These are phyloP conservation scores for Leucosticte australis DNA, from an alignment of 2,113 vertebrate genomes.

Conservation along the genomic window DNA sequence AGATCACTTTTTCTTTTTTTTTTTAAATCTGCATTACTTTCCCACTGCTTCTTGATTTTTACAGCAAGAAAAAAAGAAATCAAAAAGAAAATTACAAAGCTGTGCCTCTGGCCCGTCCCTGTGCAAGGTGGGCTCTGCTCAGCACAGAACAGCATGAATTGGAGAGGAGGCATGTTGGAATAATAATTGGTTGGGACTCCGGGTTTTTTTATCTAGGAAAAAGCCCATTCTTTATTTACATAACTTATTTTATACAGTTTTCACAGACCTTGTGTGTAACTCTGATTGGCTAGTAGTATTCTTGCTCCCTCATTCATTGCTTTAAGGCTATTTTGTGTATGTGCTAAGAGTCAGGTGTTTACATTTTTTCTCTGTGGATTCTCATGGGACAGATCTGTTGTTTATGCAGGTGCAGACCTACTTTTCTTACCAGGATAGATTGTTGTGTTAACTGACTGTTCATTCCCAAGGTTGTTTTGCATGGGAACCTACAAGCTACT, in stretches of 20 bases:
- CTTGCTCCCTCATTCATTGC: not conserved
- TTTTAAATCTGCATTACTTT: not conserved
- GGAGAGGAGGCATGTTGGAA: not conserved
- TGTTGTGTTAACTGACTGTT: not conserved
- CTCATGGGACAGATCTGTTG: not conserved
- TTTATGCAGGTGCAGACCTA: not conserved
- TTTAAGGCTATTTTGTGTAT: not conserved
- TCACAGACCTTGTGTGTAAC: not conserved
- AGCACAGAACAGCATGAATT: not conserved
- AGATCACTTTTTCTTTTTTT: not conserved
- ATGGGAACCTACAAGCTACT: not conserved
- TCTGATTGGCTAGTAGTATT: not conserved
- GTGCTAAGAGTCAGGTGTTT: not conserved
- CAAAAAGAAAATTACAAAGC: not conserved
- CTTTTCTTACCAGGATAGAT: not conserved
- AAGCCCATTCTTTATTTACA: not conserved
- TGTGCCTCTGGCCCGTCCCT: not conserved
- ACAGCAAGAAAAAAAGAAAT: not conserved
- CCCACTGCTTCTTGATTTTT: not conserved
- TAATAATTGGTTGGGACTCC: not conserved
- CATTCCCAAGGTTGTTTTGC: not conserved
- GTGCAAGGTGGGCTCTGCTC: not conserved
- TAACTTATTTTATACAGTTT: not conserved
- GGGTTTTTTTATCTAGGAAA: not conserved
- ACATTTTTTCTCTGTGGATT: not conserved